phyloP scores from a whole-genome alignment of 2,797 vertebrate species.

The Cirrhinus molitorella region DNA sequence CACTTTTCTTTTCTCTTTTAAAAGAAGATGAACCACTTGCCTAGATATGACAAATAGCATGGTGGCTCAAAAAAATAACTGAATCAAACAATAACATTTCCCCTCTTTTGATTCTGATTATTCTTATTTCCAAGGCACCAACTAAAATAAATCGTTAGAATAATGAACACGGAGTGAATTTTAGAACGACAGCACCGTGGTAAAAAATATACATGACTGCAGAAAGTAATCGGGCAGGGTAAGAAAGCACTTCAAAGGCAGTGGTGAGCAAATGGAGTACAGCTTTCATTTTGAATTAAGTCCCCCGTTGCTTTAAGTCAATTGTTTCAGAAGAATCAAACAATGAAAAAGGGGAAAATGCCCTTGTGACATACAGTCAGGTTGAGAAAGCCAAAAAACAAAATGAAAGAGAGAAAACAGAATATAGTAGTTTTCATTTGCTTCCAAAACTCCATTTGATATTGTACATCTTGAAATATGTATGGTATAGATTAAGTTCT shows the following conservation, averaged over 20 bases:
- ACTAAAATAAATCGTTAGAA: constrained; percentile 76
- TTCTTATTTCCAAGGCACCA: constrained; percentile 73
- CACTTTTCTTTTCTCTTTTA: constrained; percentile 66
- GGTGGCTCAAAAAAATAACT: constrained; percentile 60
- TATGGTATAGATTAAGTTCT: neutral
- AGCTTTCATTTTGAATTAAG: constrained; percentile 76
- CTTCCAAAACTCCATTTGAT: neutral
- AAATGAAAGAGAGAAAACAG: neutral
- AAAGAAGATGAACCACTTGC: constrained; percentile 63
- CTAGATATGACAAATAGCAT: constrained; percentile 59
- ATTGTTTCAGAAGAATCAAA: constrained; percentile 77
- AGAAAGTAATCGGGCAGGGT: constrained; percentile 64
- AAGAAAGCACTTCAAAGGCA: constrained; percentile 76
- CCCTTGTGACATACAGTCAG: neutral
- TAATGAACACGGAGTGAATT: constrained; percentile 70
- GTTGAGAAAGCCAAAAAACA: neutral
- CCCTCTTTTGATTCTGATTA: constrained; percentile 74
- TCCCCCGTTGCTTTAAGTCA: constrained; percentile 76
- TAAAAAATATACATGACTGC: constrained; percentile 71
- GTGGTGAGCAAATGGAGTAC: constrained; percentile 71
- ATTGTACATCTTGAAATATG: neutral
- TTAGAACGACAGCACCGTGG: constrained; percentile 41
- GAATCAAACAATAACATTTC: constrained; percentile 77
- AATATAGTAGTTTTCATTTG: constrained; percentile 10
- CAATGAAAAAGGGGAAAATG: constrained; percentile 51